Evolutionary conservation across 2,797 vertebrate genomes (phyloP), one percentile per base, ranked within the genome.

Genomic region (Cottoperca gobio): DNA sequence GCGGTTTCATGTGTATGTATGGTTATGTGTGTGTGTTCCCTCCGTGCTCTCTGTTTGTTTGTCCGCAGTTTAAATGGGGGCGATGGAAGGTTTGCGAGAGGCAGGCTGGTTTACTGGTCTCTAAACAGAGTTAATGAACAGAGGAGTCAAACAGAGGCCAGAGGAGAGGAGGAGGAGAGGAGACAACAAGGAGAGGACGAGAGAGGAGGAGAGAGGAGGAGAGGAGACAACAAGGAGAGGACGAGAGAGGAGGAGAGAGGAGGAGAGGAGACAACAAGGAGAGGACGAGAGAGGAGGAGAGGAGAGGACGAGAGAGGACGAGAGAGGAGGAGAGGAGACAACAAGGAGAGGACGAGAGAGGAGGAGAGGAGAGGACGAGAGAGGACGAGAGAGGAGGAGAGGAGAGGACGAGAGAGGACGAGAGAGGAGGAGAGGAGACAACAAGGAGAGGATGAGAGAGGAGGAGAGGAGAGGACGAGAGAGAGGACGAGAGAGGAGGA

Each of bases 111-210:
- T 91, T 88, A 86, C 82, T 89, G 86, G 77, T 65, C 78, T 83
- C 85, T 78, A 83, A 89, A 90, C 85, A 87, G 53, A 88, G 63
- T 70, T 86, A 84, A 89, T 84, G 85, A 89, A 79, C 75, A 79
- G 59, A 45, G 53, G 53, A 86, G 89, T 89, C 82, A 85, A 57
- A 3, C 33, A 54, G 75, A 87, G 89, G 87, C 26, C 81, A 86
- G 63, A 66, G 49, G 70, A 67, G 50, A 33, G 13, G 49, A 70
- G 67, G 50, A 33, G 13, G 49, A 26, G 23, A 52, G 42, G 21
- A 39, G 3, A 52, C 5, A 42, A 55, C 39, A 42, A 55, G 31
- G 13, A 48, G 61, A 46, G 12, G 49, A 37, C 16, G 14, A 46
- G 35, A 14, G 0, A 19, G 2, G 8, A 48, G 17, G 16, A 50